These are phyloP conservation scores for Phyllopteryx taeniolatus DNA, from an alignment of 2,113 vertebrate genomes.

Conservation along the genomic window DNA sequence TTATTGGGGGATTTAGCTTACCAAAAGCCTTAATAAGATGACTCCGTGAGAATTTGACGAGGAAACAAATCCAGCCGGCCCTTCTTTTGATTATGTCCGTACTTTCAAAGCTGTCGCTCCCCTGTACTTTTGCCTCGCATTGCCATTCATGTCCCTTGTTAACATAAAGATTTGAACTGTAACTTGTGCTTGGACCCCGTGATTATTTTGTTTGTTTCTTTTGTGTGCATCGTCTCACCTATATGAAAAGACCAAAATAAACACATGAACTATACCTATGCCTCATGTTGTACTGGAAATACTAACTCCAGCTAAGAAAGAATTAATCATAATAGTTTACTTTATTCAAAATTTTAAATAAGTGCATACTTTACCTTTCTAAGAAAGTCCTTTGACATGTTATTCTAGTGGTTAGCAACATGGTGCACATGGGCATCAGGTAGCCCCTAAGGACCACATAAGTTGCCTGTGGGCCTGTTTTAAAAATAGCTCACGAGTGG, in stretches of 20 bases:
- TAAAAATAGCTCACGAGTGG: too few species aligned
- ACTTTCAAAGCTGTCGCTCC: conserved; percentile 33
- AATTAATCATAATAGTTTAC: neutral
- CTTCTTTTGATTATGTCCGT: conserved; percentile 28
- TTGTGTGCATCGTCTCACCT: conserved; percentile 57
- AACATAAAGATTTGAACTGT: conserved; percentile 33
- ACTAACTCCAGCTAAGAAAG: neutral
- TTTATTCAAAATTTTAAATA: too few species aligned
- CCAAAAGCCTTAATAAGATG: conserved; percentile 56
- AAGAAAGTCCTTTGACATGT: too few species aligned
- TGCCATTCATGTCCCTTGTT: conserved; percentile 30
- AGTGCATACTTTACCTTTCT: too few species aligned
- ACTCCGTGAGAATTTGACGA: conserved; percentile 33
- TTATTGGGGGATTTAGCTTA: conserved; percentile 33
- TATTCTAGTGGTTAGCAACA: too few species aligned
- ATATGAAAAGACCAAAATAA: conserved; percentile 71
- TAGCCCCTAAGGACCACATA: too few species aligned
- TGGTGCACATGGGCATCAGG: too few species aligned
- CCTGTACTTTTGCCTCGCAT: conserved; percentile 34
- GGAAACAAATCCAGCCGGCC: conserved; percentile 40
- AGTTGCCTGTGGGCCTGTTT: too few species aligned
- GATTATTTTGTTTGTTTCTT: conserved; percentile 24
- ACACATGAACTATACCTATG: conserved; percentile 49
- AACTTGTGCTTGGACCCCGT: conserved; percentile 39
- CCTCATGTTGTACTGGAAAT: conserved; percentile 43